Conservation (phyloP, 2,113 vertebrate species). For the Scomber scombrus region DNA sequence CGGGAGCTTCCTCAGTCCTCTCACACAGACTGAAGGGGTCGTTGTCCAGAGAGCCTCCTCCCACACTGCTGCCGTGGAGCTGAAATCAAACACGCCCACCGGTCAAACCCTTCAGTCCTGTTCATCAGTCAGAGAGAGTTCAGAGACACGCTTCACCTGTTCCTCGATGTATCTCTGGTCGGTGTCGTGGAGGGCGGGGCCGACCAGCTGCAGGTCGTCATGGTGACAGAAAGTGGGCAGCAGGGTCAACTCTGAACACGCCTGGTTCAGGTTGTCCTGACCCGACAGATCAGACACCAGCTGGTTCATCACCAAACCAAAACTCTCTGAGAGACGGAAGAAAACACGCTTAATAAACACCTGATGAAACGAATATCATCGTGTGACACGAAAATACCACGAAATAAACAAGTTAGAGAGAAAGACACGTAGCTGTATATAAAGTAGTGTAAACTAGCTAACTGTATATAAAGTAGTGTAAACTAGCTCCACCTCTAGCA, state of each 20-base stretch:
- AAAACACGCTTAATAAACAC: not conserved
- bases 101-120: too few species aligned
- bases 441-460: too few species aligned
- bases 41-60: slow-evolving; percentile 90
- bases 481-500: too few species aligned
- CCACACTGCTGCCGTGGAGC: slow-evolving; percentile 85
- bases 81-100: slow-evolving; percentile 54
- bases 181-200: slow-evolving; percentile 85
- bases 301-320: slow-evolving; percentile 89
- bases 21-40: slow-evolving; percentile 90
- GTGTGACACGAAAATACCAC: too few species aligned
- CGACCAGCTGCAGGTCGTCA: slow-evolving; percentile 88
- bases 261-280: slow-evolving; percentile 84
- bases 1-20: slow-evolving; percentile 82
- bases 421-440: too few species aligned
- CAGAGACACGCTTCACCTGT: slow-evolving; percentile 83
- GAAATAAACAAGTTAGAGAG: too few species aligned
- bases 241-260: slow-evolving; percentile 85
- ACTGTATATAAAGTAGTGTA: too few species aligned
- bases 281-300: slow-evolving; percentile 89
- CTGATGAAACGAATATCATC: too few species aligned
- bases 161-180: slow-evolving; percentile 92
- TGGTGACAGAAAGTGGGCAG: slow-evolving; percentile 90
- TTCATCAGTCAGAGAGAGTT: too few species aligned
- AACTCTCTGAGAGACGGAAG: slow-evolving; percentile 81